Evolutionary conservation across 1,140 invertebrate species (phyloP).

Genomic region (Bombyx mandarina): DNA sequence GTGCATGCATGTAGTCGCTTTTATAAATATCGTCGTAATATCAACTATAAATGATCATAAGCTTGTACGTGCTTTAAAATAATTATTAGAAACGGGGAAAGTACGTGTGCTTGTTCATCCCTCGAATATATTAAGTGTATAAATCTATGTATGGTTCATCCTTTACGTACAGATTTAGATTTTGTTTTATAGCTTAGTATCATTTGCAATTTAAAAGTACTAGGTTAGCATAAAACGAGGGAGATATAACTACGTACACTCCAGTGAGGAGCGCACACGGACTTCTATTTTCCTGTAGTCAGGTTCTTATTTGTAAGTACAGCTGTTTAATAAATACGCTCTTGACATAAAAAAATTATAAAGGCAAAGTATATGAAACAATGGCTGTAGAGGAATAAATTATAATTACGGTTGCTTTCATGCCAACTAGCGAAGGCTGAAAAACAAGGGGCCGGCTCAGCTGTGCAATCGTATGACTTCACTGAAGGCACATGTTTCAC

Average conservation of each 20-base stretch:
- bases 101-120: too few species aligned
- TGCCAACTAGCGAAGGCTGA: slow-evolving; percentile 1
- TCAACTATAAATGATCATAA: too few species aligned
- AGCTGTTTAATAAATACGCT: slow-evolving; percentile 9
- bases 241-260: not conserved
- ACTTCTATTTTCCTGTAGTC: slow-evolving; percentile 1
- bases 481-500: not conserved
- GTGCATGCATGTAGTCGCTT: slow-evolving; percentile 11
- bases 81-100: not conserved
- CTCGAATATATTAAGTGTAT: too few species aligned
- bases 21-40: slow-evolving; percentile 1
- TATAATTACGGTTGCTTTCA: slow-evolving; percentile 5
- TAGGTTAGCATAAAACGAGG: slow-evolving; percentile 1
- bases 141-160: too few species aligned
- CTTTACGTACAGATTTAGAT: too few species aligned
- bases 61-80: not conserved
- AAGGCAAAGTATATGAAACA: slow-evolving; percentile 2
- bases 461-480: slow-evolving; percentile 10
- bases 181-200: not conserved
- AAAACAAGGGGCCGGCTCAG: slow-evolving; percentile 7
- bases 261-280: not conserved
- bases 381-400: not conserved
- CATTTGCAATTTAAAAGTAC: slow-evolving; percentile 4
- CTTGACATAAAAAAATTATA: slow-evolving; percentile 15
- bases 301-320: slow-evolving; percentile 7